Conservation (phyloP, 2,113 vertebrate genomes). For the Apteryx owenii region DNA sequence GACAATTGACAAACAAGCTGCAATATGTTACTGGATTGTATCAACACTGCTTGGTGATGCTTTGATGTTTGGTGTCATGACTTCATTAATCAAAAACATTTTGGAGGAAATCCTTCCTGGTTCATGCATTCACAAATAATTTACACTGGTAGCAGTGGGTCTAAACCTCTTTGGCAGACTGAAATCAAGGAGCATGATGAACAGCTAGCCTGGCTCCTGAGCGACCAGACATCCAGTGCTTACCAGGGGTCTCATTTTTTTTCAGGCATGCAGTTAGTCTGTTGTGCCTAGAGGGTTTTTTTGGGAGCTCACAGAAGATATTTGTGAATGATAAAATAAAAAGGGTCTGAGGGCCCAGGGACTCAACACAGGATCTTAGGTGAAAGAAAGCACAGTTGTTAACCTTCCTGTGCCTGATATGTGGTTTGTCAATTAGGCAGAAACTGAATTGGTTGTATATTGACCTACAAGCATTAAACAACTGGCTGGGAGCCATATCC, state of each 20-base stretch:
- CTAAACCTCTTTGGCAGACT: conserved; percentile 68
- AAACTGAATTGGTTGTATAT: conserved; percentile 66
- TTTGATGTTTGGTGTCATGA: conserved; percentile 36
- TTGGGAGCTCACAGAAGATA: conserved; percentile 53
- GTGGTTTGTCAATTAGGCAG: conserved; percentile 79
- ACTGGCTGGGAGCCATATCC: conserved; percentile 76
- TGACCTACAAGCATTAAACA: conserved; percentile 72
- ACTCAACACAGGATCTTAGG: conserved; percentile 61
- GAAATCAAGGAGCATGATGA: conserved; percentile 56
- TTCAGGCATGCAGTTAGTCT: conserved; percentile 30
- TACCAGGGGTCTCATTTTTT: conserved; percentile 41
- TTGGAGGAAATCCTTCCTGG: conserved; percentile 22
- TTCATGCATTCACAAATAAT: conserved; percentile 50
- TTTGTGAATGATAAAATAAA: conserved; percentile 67
- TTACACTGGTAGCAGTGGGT: conserved; percentile 30
- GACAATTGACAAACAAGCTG: conserved; percentile 11
- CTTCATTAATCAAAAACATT: conserved; percentile 57
- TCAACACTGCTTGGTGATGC: conserved; percentile 34
- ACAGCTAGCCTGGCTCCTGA: conserved; percentile 61
- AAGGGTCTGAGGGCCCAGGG: conserved; percentile 25
- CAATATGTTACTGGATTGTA: neutral
- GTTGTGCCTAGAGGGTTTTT: conserved; percentile 9
- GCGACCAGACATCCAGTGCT: conserved; percentile 49
- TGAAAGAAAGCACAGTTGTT: conserved; percentile 69
- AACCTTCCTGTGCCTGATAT: conserved; percentile 60